Base-by-base conservation (phyloP, 2,797 vertebrate species). In the Periophthalmus magnuspinnatus region DNA sequence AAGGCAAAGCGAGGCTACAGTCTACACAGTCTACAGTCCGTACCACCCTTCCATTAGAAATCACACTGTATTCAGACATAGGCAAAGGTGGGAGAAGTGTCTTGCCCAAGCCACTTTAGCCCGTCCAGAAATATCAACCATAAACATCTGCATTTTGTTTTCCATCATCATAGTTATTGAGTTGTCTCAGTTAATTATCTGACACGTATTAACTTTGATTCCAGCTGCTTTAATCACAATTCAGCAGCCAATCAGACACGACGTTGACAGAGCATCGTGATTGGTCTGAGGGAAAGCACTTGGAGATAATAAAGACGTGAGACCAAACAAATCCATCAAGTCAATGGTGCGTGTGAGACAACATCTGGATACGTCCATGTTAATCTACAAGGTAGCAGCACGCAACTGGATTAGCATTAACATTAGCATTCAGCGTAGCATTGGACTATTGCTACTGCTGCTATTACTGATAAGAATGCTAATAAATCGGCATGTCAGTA, bases 221-320 rank as follows among this genome's bases (percentile, higher is more conserved):
- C 34, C 16, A 21, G 16, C 17, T 19, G 32, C 32, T 60, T 34
- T 38, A 38, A 61, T 61, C 5, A 10, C 57, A 36, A 5, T 34
- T 19, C 33, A n/a, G 19, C 58, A 1, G 28, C 59, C 59, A 22
- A 38, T 61, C 59, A 61, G 33, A 61, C 59, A 34, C 32, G 8
- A 10, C 34, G 5, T n/a, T 38, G 59, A 3, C 4, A 9, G 34
- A 60, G 58, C 17, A 2, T 5, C 1, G 10, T 6, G 59, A 61
- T 41, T 22, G 59, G 59, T n/a, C 32, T 32, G 6, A 21, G n/a
- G 2, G 19, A 61, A 38, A 21, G 59, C 5, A 22, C 34, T 61
- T 5, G 21, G 59, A 38, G 59, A 61, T 61, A 61, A 61, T 61
- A n/a, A 22, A 61, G 59, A 61, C 10, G 59, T 41, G 59, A 38